These are phyloP conservation scores for Habroteleia sp. DNA, from an alignment of 2,888 invertebrate species.

Conservation along the genomic window DNA sequence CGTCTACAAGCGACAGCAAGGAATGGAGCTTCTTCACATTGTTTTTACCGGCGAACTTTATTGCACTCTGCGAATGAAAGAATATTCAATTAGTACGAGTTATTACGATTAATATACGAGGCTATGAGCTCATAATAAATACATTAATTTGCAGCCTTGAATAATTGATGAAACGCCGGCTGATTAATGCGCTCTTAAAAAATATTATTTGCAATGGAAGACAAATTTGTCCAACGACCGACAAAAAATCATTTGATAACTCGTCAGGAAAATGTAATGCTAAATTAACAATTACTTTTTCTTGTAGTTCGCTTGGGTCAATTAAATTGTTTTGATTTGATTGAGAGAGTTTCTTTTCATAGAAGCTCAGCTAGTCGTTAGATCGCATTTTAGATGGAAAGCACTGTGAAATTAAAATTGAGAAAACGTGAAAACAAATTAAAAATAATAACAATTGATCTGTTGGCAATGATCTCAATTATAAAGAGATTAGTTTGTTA, in stretches of 20 bases:
- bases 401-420: slow-evolving; percentile 10
- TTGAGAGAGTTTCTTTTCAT: slow-evolving; percentile 5
- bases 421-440: slow-evolving; percentile 1
- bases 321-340: slow-evolving; percentile 35
- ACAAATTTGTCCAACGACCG: slow-evolving; percentile 13
- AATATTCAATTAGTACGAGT: slow-evolving; percentile 49
- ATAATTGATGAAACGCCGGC: slow-evolving; percentile 31
- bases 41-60: slow-evolving; percentile 83
- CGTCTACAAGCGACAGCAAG: slow-evolving; percentile 82
- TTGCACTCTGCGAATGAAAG: slow-evolving; percentile 82
- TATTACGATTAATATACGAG: slow-evolving; percentile 28
- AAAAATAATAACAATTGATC: no score
- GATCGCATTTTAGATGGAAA: slow-evolving; percentile 14
- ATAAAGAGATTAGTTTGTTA: no score
- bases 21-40: slow-evolving; percentile 83
- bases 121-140: slow-evolving; percentile 46
- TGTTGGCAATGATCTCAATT: no score
- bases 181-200: slow-evolving; percentile 25
- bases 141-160: slow-evolving; percentile 42
- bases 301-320: slow-evolving; percentile 4
- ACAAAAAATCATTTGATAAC: slow-evolving; percentile 23
- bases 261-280: slow-evolving; percentile 9
- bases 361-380: slow-evolving; percentile 8
- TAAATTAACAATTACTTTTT: slow-evolving; percentile 22
- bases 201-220: slow-evolving; percentile 14